These are phyloP conservation scores for Chaenodraco wilsoni DNA, from an alignment of 2,797 vertebrate genomes.

Conservation along the genomic window DNA sequence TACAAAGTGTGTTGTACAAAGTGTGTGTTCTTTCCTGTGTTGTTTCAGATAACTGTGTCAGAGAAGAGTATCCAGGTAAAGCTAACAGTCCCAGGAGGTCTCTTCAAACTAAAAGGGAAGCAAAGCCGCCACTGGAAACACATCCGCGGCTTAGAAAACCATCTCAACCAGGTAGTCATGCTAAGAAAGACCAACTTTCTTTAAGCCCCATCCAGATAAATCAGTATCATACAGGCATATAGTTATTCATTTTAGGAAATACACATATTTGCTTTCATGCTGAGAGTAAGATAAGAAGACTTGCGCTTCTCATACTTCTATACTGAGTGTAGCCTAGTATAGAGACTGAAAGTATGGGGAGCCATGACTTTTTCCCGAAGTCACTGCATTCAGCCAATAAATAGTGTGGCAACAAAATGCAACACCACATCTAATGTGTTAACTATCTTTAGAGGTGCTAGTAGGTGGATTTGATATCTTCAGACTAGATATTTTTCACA, in stretches of 20 bases:
- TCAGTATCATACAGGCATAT: background rate
- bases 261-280: background rate
- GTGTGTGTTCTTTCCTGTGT: background rate
- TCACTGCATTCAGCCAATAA: background rate
- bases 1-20: background rate
- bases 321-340: background rate
- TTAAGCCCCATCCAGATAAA: background rate
- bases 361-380: background rate
- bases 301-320: background rate
- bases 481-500: background rate
- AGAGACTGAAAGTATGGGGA: background rate
- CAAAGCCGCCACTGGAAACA: background rate
- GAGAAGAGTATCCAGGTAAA: background rate
- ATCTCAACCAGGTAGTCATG: slow-evolving; percentile 20
- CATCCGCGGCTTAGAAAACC: background rate
- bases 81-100: background rate
- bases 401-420: background rate
- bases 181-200: background rate
- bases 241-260: background rate
- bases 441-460: background rate
- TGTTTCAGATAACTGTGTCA: background rate
- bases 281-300: background rate
- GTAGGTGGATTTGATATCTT: background rate
- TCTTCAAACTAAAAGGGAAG: background rate
- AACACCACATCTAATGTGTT: background rate